Percentiles rank a stretch among this genome's conserved stretches.
Evolutionary conservation across 92 coral and sea anemone species (phyloP).

Genomic region (Metridium senile): DNA sequence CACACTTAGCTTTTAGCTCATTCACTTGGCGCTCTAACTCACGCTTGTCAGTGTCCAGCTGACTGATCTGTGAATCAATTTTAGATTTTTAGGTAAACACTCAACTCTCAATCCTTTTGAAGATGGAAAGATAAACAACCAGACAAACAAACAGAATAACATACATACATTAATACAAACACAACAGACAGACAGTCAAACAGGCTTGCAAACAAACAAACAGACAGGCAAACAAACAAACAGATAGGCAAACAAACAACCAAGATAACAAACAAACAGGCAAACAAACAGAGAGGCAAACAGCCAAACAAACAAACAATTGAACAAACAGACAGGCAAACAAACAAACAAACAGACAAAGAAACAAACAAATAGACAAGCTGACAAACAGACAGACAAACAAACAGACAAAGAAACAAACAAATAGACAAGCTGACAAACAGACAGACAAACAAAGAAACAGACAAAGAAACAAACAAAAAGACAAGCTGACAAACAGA

Average conservation of each 20-base stretch:
- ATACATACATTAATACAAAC: too few relatives aligned
- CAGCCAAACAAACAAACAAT: not conserved
- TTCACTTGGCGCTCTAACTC: conserved; percentile 96
- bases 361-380: too few relatives aligned
- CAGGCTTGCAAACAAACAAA: not conserved
- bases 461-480: too few relatives aligned
- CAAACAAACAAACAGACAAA: too few relatives aligned
- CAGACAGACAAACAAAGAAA: too few relatives aligned
- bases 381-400: too few relatives aligned
- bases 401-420: not conserved
- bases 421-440: not conserved
- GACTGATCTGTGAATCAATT: conserved; percentile 80
- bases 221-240: not conserved
- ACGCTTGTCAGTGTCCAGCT: conserved; percentile 91
- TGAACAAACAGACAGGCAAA: too few relatives aligned
- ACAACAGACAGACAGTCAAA: not conserved
- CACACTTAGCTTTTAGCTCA: conserved; percentile 98
- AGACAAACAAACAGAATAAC: not conserved
- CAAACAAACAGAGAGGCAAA: not conserved
- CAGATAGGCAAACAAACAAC: not conserved
- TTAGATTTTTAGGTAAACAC: too few relatives aligned
- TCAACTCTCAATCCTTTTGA: too few relatives aligned
- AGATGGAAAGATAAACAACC: not conserved
- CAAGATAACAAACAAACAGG: not conserved
- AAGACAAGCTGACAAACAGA: too few relatives aligned